Evolutionary conservation across 2,888 invertebrate species (phyloP).

Genomic region (Phrixothrix hirtus): DNA sequence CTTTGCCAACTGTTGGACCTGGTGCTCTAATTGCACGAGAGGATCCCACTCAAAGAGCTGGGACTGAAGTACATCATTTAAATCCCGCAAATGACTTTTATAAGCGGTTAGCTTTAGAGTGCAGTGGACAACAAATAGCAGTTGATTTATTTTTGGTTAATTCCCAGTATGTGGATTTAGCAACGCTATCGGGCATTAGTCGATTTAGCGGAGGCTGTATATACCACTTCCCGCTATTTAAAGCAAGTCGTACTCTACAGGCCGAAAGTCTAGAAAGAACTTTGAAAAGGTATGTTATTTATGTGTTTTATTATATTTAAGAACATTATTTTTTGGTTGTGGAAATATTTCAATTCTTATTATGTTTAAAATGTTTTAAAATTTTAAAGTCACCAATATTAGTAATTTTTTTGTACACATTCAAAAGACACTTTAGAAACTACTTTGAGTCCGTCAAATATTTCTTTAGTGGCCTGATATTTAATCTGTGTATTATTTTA

Average conservation of each 20-base stretch:
- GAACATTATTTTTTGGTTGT: too few species aligned
- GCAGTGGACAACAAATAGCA: constrained; percentile 93
- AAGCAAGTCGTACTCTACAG: constrained; percentile 69
- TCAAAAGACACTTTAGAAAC: too few species aligned
- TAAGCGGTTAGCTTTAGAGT: constrained; percentile 93
- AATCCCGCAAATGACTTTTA: constrained; percentile 98
- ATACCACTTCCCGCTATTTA: constrained; percentile 89
- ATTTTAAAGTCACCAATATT: too few species aligned
- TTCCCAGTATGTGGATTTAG: constrained; percentile 91
- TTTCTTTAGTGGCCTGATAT: too few species aligned
- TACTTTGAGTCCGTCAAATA: too few species aligned
- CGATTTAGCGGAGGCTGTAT: constrained; percentile 94
- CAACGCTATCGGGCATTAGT: constrained; percentile 90
- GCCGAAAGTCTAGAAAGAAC: constrained; percentile 75
- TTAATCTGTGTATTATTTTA: too few species aligned
- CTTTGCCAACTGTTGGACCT: constrained; percentile 84
- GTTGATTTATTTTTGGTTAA: constrained; percentile 95
- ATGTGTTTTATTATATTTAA: too few species aligned
- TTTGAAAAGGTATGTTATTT: constrained; percentile 77
- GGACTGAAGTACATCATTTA: constrained; percentile 79
- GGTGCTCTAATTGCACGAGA: constrained; percentile 85
- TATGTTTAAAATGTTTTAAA: too few species aligned
- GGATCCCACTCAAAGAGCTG: constrained; percentile 81
- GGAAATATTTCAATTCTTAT: too few species aligned
- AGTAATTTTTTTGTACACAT: too few species aligned